Evolutionary conservation across 2,797 vertebrate genomes (phyloP).

Genomic region (Mycteria americana): DNA sequence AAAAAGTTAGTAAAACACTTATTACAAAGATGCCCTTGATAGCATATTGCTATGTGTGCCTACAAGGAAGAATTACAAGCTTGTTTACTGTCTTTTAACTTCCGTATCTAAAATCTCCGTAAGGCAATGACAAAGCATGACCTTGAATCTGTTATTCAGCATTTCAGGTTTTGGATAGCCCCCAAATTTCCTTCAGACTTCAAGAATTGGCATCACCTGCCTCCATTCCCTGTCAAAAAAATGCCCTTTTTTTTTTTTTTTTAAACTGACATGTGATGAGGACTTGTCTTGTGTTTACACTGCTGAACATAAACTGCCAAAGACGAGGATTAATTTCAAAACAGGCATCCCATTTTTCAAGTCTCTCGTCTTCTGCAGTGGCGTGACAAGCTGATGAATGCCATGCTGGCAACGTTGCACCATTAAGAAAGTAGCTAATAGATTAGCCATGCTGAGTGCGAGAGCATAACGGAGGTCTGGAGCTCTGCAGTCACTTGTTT

Average conservation of each 20-base stretch:
- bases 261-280: background rate
- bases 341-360: background rate
- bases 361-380: rapidly evolving
- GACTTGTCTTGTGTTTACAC: background rate
- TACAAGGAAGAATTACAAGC: background rate
- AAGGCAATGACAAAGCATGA: background rate
- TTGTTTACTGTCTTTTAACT: background rate
- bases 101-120: conserved; percentile 1
- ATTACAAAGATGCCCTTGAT: background rate
- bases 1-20: background rate
- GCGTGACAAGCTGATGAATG: background rate
- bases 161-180: background rate
- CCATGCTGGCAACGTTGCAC: background rate
- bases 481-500: background rate
- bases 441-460: background rate
- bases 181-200: background rate
- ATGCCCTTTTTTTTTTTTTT: background rate
- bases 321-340: background rate
- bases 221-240: background rate
- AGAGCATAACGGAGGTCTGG: rapidly evolving
- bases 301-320: background rate
- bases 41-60: background rate
- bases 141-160: background rate
- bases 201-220: background rate
- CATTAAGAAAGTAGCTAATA: background rate